phyloP scores from a whole-genome alignment of 2,113 vertebrate genomes.

The Phasianus colchicus region DNA sequence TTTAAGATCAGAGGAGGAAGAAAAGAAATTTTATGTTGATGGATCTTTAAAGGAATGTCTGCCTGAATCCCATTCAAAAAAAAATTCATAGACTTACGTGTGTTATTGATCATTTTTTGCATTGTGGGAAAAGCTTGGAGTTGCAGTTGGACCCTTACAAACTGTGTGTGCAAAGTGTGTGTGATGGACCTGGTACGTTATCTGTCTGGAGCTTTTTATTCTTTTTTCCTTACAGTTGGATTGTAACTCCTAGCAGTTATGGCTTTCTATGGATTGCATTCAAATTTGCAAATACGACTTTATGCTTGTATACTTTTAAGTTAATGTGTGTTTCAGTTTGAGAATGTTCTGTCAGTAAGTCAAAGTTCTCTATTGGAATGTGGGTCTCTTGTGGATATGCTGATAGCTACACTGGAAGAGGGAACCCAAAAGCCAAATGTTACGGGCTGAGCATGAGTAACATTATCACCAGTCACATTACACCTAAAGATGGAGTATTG shows the following conservation, averaged over 20 bases:
- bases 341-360: background rate
- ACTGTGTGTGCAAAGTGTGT: too few relatives aligned
- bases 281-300: background rate
- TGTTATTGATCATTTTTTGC: background rate
- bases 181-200: background rate
- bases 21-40: background rate
- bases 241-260: background rate
- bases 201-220: background rate
- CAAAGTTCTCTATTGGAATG: background rate
- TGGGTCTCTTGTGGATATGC: background rate
- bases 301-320: background rate
- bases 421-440: background rate
- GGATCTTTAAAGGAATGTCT: background rate
- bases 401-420: background rate
- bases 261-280: background rate
- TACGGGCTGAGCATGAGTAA: background rate
- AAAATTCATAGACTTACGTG: background rate
- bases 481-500: background rate
- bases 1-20: background rate
- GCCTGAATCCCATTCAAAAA: background rate
- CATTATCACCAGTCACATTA: background rate
- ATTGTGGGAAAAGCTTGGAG: background rate
- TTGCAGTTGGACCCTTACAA: background rate
- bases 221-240: background rate
- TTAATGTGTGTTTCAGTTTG: background rate